Evolutionary conservation across 2,797 vertebrate species (phyloP), one percentile per base, ranked within the genome.

Genomic region (Ciconia nigra): DNA sequence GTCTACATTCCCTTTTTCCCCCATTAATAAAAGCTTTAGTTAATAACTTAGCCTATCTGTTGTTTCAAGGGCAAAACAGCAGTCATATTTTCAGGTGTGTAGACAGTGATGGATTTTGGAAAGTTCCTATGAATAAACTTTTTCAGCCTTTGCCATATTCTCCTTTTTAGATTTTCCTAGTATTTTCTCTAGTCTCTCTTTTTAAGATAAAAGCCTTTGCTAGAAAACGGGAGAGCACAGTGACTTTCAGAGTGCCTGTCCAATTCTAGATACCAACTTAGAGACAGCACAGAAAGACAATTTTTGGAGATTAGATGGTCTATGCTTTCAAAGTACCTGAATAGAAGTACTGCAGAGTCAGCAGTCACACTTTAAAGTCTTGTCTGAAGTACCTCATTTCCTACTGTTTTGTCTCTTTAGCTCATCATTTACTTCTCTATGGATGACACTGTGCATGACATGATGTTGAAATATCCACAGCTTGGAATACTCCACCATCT

Each of bases 21-120:
- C 73, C 90, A 90, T 93, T 83, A 94, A 96, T 92, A 96, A 94
- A 65, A 73, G 28, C 22, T 67, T 83, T 42, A 66, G 39, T 69
- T 87, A 83, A 81, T 62, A 87, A 49, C 59, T 72, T 55, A 49
- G 63, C 21, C 80, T 90, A n/a, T 44, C 54, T 74, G 51, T 37
- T 49, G 22, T 72, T 92, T 92, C 94, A 95, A 96, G 93, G 89
- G 62, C 88, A 93, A 70, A 71, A 66, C 8, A 78, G 78, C 44
- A 77, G 26, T 84, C 70, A 66, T 63, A 82, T 81, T 91, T 93
- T 79, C 70, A 85, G 46, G 42, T 61, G 44, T 39, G 41, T 26
- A 65, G 78, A 66, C 46, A 65, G 29, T 31, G 67, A 91, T 31
- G 29, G 57, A 88, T 81, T 70, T 61, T 73, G 22, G 16, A 51